Base-by-base conservation (phyloP, 2,113 vertebrate species). In the Rhinolophus ferrumequinum region DNA sequence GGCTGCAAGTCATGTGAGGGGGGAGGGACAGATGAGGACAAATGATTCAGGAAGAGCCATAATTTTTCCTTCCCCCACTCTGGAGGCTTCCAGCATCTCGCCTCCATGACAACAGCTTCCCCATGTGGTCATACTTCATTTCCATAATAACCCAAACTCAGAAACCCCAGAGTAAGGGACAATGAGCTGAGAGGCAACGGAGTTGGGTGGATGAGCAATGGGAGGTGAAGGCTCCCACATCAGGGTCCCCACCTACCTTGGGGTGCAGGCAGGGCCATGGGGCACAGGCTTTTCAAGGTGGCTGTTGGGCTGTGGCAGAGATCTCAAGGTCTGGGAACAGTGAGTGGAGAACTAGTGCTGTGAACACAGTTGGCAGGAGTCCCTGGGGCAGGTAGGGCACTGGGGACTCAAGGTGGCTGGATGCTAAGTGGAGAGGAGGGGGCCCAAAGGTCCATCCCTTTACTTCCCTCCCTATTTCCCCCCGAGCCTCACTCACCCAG, bases 401-500 rank as follows among this genome's bases (percentile, higher is more conserved):
- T 15, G 47, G 62, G 30, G 22, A 26, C 33, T 33, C n/a, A 50
- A 44, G 88, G 33, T 64, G 66, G 26, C 35, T 79, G 60, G 35
- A 52, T 54, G 41, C 41, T 67, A 54, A 52, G 47, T 72, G 41
- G 41, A 19, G 58, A 67, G 58, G 21, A 44, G 52, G 16, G 15
- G 13, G 3, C 16, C 30, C 14, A 10, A 66, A 50, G 70, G 14
- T 38, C 79, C 33, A 41, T 3, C 79, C 50, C 69, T 56, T 66
- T 10, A 21, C 58, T 44, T n/a, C 72, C 66, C 30, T 97, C 88
- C 18, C 52, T 33, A 35, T 5, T 62, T 58, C 64, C 56, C 66
- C 2, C 41, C 18, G 11, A 14, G 11, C n/a, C n/a, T 82, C 94
- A 91, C 93, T 97, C 75, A 98, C 97, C 77, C 8, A 19, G 56